Conservation (phyloP, 2,113 vertebrate species). For the Mirza zaza region DNA sequence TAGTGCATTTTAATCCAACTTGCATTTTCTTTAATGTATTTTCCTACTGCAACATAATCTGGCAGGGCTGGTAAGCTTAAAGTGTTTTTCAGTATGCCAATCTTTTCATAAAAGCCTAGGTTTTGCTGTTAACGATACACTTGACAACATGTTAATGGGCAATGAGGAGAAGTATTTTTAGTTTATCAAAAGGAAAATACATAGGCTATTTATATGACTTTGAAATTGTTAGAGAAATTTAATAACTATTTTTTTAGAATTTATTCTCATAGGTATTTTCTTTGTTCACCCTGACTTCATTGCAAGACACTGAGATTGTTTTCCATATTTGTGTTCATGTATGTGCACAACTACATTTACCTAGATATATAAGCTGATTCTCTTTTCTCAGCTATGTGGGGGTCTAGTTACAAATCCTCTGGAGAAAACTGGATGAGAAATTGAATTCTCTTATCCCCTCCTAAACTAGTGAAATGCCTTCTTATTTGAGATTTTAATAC, state of each 20-base stretch:
- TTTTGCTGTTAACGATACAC: neutral
- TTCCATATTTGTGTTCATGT: neutral
- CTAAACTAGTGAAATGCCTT: neutral
- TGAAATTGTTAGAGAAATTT: constrained; percentile 16
- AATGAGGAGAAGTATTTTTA: constrained; percentile 10
- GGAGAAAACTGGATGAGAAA: neutral
- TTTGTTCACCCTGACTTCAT: neutral
- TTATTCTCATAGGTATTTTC: neutral
- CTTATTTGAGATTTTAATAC: neutral
- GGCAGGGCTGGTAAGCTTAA: neutral
- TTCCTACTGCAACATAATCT: constrained; percentile 12
- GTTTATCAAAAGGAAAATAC: constrained; percentile 34
- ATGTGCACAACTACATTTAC: neutral
- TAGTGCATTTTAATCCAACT: neutral
- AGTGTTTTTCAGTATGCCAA: neutral
- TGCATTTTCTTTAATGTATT: neutral
- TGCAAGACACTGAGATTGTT: neutral
- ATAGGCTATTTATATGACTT: neutral
- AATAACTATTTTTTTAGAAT: neutral
- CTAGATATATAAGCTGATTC: neutral
- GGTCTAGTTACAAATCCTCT: neutral
- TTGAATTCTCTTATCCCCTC: neutral
- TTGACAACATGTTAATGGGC: neutral
- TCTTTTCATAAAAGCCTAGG: neutral
- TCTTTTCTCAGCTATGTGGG: neutral